phyloP scores from a whole-genome alignment of 2,888 invertebrate species.

The Chrysolina haemoptera region DNA sequence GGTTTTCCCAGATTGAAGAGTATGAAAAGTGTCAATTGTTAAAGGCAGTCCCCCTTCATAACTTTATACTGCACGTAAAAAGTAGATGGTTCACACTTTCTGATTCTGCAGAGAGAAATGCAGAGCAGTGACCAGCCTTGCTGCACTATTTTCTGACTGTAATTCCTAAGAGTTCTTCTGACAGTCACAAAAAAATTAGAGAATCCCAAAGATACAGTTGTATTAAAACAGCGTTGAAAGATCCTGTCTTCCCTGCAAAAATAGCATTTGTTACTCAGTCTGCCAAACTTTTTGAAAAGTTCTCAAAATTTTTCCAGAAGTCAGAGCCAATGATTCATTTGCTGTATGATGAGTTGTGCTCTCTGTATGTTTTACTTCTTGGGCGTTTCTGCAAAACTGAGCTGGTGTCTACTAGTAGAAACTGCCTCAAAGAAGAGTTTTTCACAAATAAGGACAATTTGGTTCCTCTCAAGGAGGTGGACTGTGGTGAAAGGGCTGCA shows the following conservation, averaged over 20 bases:
- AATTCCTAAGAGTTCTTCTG: slow-evolving; percentile 9
- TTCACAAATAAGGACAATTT: slow-evolving; percentile 4
- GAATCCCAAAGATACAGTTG: neutral
- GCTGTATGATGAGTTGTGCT: neutral
- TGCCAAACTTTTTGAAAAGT: neutral
- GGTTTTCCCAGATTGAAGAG: slow-evolving; percentile 9
- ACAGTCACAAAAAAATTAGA: neutral
- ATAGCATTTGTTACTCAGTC: neutral
- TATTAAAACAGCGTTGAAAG: slow-evolving; percentile 4
- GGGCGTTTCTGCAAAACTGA: neutral
- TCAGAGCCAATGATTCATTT: slow-evolving; percentile 7
- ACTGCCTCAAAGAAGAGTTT: slow-evolving; percentile 2
- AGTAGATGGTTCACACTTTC: neutral
- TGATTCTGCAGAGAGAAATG: slow-evolving; percentile 10
- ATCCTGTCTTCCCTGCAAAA: neutral
- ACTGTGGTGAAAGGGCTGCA: slow-evolving; percentile 4
- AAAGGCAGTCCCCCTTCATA: neutral
- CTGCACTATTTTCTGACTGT: slow-evolving; percentile 6
- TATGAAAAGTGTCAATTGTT: slow-evolving; percentile 7
- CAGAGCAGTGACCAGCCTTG: slow-evolving; percentile 7
- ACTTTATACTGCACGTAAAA: neutral
- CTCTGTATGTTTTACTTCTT: no score
- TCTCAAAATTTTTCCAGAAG: slow-evolving; percentile 2
- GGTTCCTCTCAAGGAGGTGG: slow-evolving; percentile 7
- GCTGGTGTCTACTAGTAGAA: slow-evolving; percentile 9